These are phyloP conservation scores for Bathynomus jamesi DNA, from an alignment of 1,140 invertebrate species.

Conservation along the genomic window DNA sequence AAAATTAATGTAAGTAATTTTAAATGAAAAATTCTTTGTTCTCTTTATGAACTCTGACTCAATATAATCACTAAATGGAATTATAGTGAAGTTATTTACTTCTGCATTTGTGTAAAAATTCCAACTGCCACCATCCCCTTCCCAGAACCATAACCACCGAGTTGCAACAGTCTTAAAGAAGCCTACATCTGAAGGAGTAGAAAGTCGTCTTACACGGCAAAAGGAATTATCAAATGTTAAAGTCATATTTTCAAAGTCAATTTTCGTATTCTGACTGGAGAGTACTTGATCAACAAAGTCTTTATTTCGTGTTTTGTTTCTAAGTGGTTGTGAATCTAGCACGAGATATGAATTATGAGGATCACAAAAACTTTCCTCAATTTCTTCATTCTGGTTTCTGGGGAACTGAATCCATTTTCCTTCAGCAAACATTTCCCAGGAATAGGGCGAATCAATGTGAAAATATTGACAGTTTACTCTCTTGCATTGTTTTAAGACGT, in stretches of 20 bases:
- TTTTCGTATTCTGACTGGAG: not conserved
- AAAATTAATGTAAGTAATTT: not conserved
- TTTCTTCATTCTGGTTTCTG: slow-evolving; percentile 5
- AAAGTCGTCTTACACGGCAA: slow-evolving; percentile 14
- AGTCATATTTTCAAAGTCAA: slow-evolving; percentile 18
- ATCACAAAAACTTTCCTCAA: slow-evolving; percentile 20
- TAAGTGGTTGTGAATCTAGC: not conserved
- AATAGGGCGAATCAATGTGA: slow-evolving; percentile 16
- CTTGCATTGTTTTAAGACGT: slow-evolving; percentile 15
- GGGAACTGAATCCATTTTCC: slow-evolving; percentile 15
- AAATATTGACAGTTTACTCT: slow-evolving; percentile 13
- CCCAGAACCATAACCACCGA: slow-evolving; percentile 29
- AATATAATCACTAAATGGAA: slow-evolving; percentile 26
- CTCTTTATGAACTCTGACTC: slow-evolving; percentile 11
- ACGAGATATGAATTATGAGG: slow-evolving; percentile 3
- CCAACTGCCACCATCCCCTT: slow-evolving; percentile 11
- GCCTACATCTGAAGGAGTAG: slow-evolving; percentile 24
- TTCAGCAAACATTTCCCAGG: slow-evolving; percentile 20
- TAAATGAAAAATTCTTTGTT: not conserved
- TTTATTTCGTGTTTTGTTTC: not conserved
- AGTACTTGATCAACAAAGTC: slow-evolving; percentile 2
- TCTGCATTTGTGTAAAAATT: slow-evolving; percentile 16
- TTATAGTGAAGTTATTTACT: not conserved
- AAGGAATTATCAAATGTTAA: not conserved
- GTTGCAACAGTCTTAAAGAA: slow-evolving; percentile 5